Base-by-base conservation (phyloP, 2,113 vertebrate species). In the Xenus cinereus region DNA sequence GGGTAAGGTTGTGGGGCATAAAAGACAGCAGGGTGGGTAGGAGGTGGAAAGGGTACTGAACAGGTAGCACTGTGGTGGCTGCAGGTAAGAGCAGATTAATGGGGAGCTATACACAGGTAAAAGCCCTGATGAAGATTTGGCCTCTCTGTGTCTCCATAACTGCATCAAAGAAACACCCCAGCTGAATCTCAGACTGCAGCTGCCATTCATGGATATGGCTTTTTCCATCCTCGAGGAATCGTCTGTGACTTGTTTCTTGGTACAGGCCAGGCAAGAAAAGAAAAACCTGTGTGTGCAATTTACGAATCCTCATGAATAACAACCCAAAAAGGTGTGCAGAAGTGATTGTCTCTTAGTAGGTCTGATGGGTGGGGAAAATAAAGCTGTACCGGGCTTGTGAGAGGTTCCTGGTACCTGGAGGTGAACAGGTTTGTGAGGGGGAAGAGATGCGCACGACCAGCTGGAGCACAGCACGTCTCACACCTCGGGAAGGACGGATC, bases 61-160 rank as follows among this genome's bases (percentile, higher is more conserved):
- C 8, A 54, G 33, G 19, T 57, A 16, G 39, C 0, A 1, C 21
- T 73, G 4, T 2, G 28, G 1, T 10, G 39, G n/a, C 27, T 82
- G 66, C 43, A 82, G 67, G 60, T 41, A 18, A n/a, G 57, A 22
- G 12, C 32, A 63, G 56, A 33, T 27, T 48, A 37, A 24, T 2
- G 46, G 75, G 57, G 10, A 68, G 23, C 12, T 17, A 53, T 56
- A 28, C 30, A 13, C 12, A 3, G 28, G 43, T 23, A 24, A 81
- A 68, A 56, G 51, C 74, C 45, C 8, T 23, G 3, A 12, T 4
- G 56, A 48, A 46, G 14, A 20, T 10, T 35, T 35, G 2, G 30
- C 39, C 12, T 51, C 37, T 56, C 19, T 17, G 0, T 14, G 37
- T 33, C 16, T 85, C 74, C 16, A 2, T 8, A 15, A 23, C 7